Evolutionary conservation across 2,797 vertebrate species (phyloP).

Genomic region (Pantherophis alleghaniensis): DNA sequence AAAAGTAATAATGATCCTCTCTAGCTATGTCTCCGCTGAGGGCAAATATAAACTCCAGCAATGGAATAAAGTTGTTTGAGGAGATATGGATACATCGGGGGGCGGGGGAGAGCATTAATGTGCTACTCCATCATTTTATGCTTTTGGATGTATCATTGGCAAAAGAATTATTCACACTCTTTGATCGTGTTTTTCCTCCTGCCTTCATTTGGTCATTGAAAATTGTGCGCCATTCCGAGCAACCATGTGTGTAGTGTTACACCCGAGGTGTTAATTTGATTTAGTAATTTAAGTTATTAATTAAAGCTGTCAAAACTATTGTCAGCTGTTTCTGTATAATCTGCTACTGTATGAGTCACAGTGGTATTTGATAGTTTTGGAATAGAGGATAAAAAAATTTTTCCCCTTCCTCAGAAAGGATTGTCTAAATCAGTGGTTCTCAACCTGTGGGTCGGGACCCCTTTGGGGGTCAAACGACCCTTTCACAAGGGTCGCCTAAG

Average conservation of each 20-base stretch:
- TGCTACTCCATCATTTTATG: conserved; percentile 46
- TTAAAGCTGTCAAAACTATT: background rate
- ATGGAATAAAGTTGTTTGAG: conserved; percentile 53
- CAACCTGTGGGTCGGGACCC: too few relatives aligned
- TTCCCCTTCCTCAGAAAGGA: background rate
- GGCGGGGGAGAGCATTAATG: conserved; percentile 38
- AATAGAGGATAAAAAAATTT: background rate
- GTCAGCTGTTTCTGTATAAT: background rate
- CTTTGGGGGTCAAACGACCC: too few relatives aligned
- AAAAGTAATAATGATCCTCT: conserved; percentile 60
- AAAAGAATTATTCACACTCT: conserved; percentile 42
- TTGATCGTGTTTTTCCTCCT: conserved; percentile 30
- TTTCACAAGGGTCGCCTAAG: too few relatives aligned
- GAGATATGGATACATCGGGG: conserved; percentile 12
- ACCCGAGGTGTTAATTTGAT: background rate
- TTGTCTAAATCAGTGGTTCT: too few relatives aligned
- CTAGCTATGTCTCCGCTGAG: conserved; percentile 46
- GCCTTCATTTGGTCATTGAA: conserved; percentile 47
- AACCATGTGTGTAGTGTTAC: conserved; percentile 30
- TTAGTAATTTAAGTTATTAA: background rate
- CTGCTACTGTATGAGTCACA: background rate
- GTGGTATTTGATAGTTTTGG: background rate
- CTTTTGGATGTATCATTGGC: conserved; percentile 32
- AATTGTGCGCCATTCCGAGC: conserved; percentile 49
- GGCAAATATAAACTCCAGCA: conserved; percentile 45